Base-by-base conservation (phyloP, 2,797 vertebrate species). In the Sebastes vulpes region DNA sequence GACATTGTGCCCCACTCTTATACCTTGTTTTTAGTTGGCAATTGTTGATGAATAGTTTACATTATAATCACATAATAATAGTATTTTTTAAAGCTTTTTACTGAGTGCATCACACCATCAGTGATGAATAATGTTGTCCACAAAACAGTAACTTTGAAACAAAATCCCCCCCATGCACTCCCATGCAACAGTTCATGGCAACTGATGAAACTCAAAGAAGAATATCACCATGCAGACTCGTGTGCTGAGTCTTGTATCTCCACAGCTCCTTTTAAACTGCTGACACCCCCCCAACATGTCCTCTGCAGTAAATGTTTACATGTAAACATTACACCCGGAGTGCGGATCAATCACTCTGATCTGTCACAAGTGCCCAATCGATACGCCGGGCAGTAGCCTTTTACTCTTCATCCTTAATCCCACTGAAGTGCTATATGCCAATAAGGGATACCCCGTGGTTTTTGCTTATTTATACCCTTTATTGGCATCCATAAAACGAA, bases 121-220 rank as follows among this genome's bases (percentile, higher is more conserved):
- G 12, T 18, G 9, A 29, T 67, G 14, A 28, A 8, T 26, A 9
- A 3, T 53, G 65, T 26, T 50, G 35, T 66, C n/a, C 14, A 18
- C 16, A 9, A 65, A 72, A 59, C 18, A 46, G 68, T 59, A 83
- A 91, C 86, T 90, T 82, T 72, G 25, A 18, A 14, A 50, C 65
- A n/a, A 58, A 71, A 73, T 25, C 46, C n/a, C 7, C 10, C 28
- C 57, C 31, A 14, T 52, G 75, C 29, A 14, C 65, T 69, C 26
- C 10, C 23, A 69, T 79, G 86, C 90, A 93, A 91, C 85, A 93
- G 87, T 89, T 92, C 74, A 53, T 46, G 6, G 20, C 73, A 64
- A 28, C 66, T 16, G 75, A 58, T 59, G 29, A 67, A 75, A 86
- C 71, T 74, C 29, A 21, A 6, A 6, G 16, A n/a, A 48, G 8